Percentiles rank a stretch among this genome's conserved stretches.
Conservation (phyloP, 2,888 invertebrate species). For the Omphaloscelis lunosa region DNA sequence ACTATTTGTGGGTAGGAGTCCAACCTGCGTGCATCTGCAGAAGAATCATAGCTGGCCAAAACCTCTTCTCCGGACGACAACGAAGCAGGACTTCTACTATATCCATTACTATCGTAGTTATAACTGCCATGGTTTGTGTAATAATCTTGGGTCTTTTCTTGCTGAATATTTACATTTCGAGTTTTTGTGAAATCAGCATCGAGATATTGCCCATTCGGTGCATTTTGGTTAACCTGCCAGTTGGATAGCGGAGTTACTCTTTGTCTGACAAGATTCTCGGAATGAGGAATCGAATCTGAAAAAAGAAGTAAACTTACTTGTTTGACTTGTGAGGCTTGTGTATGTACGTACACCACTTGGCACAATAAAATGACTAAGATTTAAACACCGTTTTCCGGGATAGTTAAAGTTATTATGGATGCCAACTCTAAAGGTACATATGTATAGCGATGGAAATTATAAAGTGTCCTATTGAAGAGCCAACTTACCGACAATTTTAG, state of each 20-base stretch:
- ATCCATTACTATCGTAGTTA: conserved; percentile 19
- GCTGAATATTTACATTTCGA: conserved; percentile 46
- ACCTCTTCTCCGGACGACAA: neutral
- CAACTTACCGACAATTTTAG: conserved; percentile 74
- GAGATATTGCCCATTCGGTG: conserved; percentile 38
- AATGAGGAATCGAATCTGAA: conserved; percentile 66
- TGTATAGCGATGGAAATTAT: neutral
- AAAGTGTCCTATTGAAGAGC: neutral
- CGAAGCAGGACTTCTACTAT: conserved; percentile 13
- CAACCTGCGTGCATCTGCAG: conserved; percentile 1
- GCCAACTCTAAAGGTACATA: neutral
- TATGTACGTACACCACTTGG: neutral
- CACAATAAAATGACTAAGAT: neutral
- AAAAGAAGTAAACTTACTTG: conserved; percentile 28
- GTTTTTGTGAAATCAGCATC: conserved; percentile 49
- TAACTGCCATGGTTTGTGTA: conserved; percentile 22
- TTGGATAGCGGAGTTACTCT: conserved; percentile 40
- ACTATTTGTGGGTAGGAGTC: conserved; percentile 1
- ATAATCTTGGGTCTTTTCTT: conserved; percentile 30
- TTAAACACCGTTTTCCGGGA: neutral
- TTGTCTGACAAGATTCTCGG: conserved; percentile 53
- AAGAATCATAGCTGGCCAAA: conserved; percentile 11
- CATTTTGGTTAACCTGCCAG: conserved; percentile 48
- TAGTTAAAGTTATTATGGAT: neutral
- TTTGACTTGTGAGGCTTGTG: too few relatives aligned